Base-by-base conservation (phyloP, 2,888 invertebrate genomes). In the Mesochorus sp. region DNA sequence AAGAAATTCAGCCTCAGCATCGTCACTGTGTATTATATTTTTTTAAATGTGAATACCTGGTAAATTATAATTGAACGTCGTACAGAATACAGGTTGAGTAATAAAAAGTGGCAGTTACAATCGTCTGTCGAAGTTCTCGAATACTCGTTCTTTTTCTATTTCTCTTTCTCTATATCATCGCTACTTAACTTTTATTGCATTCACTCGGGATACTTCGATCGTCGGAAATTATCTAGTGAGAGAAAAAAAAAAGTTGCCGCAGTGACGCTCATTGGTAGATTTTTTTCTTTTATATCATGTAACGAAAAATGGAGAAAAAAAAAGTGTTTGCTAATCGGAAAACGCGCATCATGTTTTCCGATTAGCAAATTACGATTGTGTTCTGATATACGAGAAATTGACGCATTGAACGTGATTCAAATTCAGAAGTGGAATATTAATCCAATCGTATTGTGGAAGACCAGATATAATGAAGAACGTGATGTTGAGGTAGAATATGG, bases 1-100 rank as follows among this genome's bases (percentile, higher is more conserved):
- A 31, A 74, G 68, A 80, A 80, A 59, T 74, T 76, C 73, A 61
- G 68, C 68, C 57, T n/a, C 73, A 53, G 57, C 47, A 61, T 53
- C 39, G 34, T 37, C n/a, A n/a, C 12, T 71, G 28, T 47, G 31
- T 55, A 49, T 34, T 34, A 34, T 51, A 57, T 24, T 34, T 10
- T 24, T 21, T 26, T 12, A 14, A 28, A 14, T 24, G 10, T 24
- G 8, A 5, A 17, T 28, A 3, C 31, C 19, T 4, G 31, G 31
- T 55, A 12, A 19, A 44, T 19, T 14, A 44, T 19, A 4, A 19
- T 19, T 19, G 19, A 44, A 44, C 19, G 14, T n/a, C 19, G 19
- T 44, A 2, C 1, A 44, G 6, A 6, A 44, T 44, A 2, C 1
- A 44, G 6, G 8, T 19, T 44, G 17, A 44, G 10, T 5, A 19